Evolutionary conservation across 2,113 vertebrate genomes (phyloP), one percentile per base, ranked within the genome.

Genomic region (Corythornis cristatus): DNA sequence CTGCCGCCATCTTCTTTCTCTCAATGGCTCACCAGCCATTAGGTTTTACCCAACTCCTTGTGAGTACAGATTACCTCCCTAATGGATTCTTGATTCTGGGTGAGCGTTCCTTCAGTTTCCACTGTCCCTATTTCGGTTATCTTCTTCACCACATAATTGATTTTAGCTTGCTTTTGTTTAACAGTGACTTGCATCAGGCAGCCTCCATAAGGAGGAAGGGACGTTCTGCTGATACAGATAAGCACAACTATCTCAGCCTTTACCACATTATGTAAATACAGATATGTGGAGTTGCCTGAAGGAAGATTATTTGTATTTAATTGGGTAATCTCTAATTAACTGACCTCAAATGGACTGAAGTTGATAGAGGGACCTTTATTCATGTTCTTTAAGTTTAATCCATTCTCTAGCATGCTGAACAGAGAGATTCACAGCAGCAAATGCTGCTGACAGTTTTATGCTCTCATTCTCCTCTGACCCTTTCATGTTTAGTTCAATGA

Each of bases 291-390:
- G 71, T 20, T 66, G 60, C 75, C 72, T 1, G 3, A 85, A 85
- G 62, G 67, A 89, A 85, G 67, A 80, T 76, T 66, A 85, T 89
- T 96, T 79, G 54, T 76, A 58, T 93, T 85, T 91, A 93, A 83
- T 77, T 94, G 72, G 26, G 50, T 86, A 74, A 71, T 80, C 50
- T 94, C 68, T 66, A 76, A 68, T 0, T 76, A 42, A 51, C 67
- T 77, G 58, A 70, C 56, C 50, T 83, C 68, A 89, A 58, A 54
- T 0, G 0, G 48, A n/a, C n/a, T 86, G 37, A 88, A 86, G 26
- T 70, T 4, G 0, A 29, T 51, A 23, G 67, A 82, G 42, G 28
- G 10, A 58, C 28, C 4, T 88, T 37, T 4, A 1, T 50, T 13
- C 28, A 3, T 37, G 80, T 83, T 62, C 16, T 29, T 28, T 15